phyloP scores from a whole-genome alignment of 2,797 vertebrate species.

The Syncerus caffer region DNA sequence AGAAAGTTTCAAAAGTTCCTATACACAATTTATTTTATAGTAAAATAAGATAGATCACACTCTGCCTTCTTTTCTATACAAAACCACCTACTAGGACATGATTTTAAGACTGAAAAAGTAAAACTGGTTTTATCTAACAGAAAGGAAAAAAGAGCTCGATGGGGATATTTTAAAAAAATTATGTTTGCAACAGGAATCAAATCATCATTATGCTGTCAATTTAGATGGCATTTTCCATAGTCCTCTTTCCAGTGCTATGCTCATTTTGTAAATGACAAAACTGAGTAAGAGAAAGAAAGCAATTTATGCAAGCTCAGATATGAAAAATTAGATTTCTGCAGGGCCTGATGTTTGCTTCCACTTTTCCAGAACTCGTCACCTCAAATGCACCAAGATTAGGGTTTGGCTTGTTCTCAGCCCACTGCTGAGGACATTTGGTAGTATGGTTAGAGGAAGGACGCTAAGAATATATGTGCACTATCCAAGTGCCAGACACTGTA shows the following conservation, averaged over 20 bases:
- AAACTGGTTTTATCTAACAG: slow-evolving; percentile 56
- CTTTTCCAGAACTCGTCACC: slow-evolving; percentile 4
- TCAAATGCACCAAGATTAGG: slow-evolving; percentile 23
- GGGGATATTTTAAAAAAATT: slow-evolving; percentile 22
- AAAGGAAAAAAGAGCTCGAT: slow-evolving; percentile 49
- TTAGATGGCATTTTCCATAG: slow-evolving; percentile 34
- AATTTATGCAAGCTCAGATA: slow-evolving; percentile 17
- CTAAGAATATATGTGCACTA: neutral
- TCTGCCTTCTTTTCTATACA: slow-evolving; percentile 2
- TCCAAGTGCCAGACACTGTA: neutral
- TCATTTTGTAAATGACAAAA: slow-evolving; percentile 54
- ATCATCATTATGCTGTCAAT: slow-evolving; percentile 46
- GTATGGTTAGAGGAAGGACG: neutral
- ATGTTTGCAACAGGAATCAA: slow-evolving; percentile 34
- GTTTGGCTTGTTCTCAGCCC: neutral
- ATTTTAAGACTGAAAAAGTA: slow-evolving; percentile 50
- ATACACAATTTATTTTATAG: slow-evolving; percentile 14
- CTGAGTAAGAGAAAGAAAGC: slow-evolving; percentile 34
- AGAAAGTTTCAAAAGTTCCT: neutral
- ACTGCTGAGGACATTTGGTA: neutral
- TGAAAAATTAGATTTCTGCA: slow-evolving; percentile 50
- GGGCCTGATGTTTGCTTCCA: neutral
- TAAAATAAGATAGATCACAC: slow-evolving; percentile 2
- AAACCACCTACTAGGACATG: slow-evolving; percentile 1
- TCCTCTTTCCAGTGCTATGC: neutral